Evolutionary conservation across 2,797 vertebrate species (phyloP).

Genomic region (Poliocrania exsul): DNA sequence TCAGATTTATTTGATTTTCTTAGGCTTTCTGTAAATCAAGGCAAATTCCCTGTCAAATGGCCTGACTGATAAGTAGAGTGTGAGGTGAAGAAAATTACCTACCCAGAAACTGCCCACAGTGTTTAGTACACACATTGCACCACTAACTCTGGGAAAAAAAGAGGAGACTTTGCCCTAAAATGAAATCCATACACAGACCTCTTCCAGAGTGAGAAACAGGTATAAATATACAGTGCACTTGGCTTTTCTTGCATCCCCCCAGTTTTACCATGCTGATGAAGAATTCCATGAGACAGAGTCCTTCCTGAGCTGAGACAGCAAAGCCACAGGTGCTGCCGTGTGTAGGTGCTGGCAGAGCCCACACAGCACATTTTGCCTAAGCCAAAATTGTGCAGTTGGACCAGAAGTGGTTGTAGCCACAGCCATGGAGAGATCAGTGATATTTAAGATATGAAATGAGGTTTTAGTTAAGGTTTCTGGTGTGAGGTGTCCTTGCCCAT

Average conservation of each 20-base stretch:
- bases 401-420: not conserved
- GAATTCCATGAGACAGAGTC: not conserved
- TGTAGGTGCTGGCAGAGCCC: not conserved
- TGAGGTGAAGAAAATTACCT: not conserved
- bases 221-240: accelerated
- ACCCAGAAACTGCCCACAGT: not conserved
- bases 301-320: not conserved
- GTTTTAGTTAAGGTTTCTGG: not conserved
- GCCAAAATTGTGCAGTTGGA: not conserved
- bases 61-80: not conserved
- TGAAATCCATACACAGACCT: accelerated
- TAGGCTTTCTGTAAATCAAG: not conserved
- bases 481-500: not conserved
- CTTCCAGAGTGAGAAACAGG: not conserved
- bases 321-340: not conserved
- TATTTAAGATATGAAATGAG: not conserved
- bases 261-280: not conserved
- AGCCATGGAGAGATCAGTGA: not conserved
- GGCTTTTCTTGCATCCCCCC: not conserved
- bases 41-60: not conserved
- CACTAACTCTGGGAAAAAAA: not conserved
- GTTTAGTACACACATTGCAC: not conserved
- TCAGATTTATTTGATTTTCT: conserved; percentile 10
- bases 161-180: not conserved
- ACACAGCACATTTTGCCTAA: not conserved